Evolutionary conservation across 2,797 vertebrate species (phyloP).

Genomic region (Eulemur mongoz): DNA sequence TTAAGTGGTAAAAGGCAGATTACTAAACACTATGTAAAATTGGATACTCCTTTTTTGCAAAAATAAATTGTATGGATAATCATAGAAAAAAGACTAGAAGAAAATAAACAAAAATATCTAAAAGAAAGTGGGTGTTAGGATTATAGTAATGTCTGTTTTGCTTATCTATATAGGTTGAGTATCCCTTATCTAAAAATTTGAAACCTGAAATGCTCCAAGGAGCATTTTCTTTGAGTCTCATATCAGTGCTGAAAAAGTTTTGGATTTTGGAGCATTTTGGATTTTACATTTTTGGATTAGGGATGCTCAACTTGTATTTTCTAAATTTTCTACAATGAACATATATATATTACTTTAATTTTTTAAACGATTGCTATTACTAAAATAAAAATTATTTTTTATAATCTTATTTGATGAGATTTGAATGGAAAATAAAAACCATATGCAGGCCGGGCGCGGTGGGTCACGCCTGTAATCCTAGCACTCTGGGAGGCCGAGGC

Average conservation of each 20-base stretch:
- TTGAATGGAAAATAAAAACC: not conserved
- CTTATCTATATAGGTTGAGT: not conserved
- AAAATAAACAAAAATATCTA: not conserved
- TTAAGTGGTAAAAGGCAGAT: not conserved
- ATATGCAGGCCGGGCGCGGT: no score
- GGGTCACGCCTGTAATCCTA: no score
- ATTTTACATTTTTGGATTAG: not conserved
- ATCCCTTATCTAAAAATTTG: not conserved
- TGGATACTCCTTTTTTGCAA: not conserved
- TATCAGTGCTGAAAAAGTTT: not conserved
- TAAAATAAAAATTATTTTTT: conserved; percentile 22
- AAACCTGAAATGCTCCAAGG: not conserved
- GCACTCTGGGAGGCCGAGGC: no score
- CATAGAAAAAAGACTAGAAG: not conserved
- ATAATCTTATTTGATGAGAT: not conserved
- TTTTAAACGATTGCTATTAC: not conserved
- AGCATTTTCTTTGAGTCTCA: no score
- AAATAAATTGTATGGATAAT: not conserved
- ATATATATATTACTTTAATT: not conserved
- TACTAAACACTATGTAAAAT: not conserved
- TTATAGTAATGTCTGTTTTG: not conserved
- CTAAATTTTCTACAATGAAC: not conserved
- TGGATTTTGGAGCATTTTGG: not conserved
- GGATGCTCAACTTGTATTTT: not conserved
- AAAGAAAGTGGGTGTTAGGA: not conserved